Evolutionary conservation across 1,140 invertebrate species (phyloP).

Genomic region (Drosophila leontia): DNA sequence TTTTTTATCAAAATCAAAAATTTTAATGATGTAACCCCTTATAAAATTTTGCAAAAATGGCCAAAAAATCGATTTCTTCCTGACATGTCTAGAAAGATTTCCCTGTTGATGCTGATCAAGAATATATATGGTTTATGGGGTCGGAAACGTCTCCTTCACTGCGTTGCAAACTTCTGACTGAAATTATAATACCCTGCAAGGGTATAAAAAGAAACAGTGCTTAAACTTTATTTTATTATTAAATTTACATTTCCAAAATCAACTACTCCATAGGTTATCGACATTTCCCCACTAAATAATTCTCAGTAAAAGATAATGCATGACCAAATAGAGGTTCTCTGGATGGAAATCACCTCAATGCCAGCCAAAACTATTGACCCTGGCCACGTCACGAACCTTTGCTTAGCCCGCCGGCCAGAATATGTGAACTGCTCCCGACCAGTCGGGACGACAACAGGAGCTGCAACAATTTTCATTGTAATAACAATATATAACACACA

Average conservation of each 20-base stretch:
- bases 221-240: no score
- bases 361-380: slow-evolving; percentile 39
- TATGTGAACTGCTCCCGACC: slow-evolving; percentile 39
- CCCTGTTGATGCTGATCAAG: no score
- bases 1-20: no score
- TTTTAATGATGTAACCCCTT: no score
- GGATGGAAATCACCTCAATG: slow-evolving; percentile 7
- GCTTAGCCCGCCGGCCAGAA: slow-evolving; percentile 57
- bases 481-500: slow-evolving; percentile 83
- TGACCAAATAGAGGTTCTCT: neutral
- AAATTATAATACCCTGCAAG: no score
- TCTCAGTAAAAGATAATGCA: slow-evolving; percentile 2
- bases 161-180: no score
- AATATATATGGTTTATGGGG: no score
- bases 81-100: no score
- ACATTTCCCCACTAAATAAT: slow-evolving; percentile 6
- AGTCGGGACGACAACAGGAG: slow-evolving; percentile 17
- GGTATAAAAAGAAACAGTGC: slow-evolving; percentile 40
- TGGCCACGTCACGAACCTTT: slow-evolving; percentile 41
- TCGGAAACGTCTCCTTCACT: no score
- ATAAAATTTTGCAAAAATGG: no score
- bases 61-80: no score
- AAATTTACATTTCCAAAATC: neutral
- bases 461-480: slow-evolving; percentile 75
- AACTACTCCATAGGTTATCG: neutral